These are phyloP conservation scores for Nymphalis c-album DNA, from an alignment of 2,888 invertebrate genomes.

Conservation along the genomic window DNA sequence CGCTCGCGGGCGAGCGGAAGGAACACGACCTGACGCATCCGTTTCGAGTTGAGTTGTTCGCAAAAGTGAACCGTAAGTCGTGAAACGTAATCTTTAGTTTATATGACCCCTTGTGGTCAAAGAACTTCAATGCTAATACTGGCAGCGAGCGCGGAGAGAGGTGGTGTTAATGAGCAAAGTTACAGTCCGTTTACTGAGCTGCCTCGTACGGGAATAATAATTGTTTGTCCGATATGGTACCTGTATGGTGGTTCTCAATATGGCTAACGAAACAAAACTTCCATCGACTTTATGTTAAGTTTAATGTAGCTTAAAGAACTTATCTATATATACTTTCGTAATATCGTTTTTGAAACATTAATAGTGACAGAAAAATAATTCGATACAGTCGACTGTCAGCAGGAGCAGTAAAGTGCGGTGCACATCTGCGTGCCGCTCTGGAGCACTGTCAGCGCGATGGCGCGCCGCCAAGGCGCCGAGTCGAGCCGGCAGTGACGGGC, in stretches of 20 bases:
- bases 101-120: not conserved
- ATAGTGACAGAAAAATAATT: not conserved
- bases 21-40: not conserved
- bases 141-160: not conserved
- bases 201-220: constrained; percentile 22
- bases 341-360: too few species aligned
- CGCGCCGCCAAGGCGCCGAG: not conserved
- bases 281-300: too few species aligned
- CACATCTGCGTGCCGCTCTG: not conserved
- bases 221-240: too few species aligned
- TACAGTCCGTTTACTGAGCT: constrained; percentile 21
- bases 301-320: too few species aligned
- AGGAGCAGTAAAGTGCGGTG: not conserved
- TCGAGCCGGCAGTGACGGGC: not conserved
- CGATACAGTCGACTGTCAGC: not conserved
- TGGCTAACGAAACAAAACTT: too few species aligned
- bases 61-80: not conserved
- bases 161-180: constrained; percentile 21
- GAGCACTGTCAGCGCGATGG: not conserved
- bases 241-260: too few species aligned
- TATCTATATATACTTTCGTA: too few species aligned
- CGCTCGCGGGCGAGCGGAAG: too few species aligned
- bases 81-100: not conserved
- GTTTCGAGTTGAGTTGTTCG: not conserved
- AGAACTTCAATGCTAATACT: not conserved